Evolutionary conservation across 2,113 vertebrate species (phyloP).

Genomic region (Odontesthes bonariensis): DNA sequence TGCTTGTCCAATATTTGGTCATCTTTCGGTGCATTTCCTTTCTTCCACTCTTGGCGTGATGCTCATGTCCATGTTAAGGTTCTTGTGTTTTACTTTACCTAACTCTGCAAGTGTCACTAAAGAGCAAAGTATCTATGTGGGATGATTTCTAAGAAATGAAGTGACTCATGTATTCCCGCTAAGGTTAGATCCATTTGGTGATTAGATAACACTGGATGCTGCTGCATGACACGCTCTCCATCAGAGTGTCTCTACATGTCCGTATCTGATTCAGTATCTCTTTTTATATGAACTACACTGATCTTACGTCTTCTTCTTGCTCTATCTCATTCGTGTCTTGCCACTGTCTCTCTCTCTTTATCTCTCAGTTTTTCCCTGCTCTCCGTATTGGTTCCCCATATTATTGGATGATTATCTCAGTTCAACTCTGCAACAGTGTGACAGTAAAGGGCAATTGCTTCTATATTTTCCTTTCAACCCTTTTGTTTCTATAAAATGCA

Average conservation of each 20-base stretch:
- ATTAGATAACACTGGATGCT: conserved; percentile 55
- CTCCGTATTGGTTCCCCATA: conserved; percentile 47
- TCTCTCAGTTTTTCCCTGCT: conserved; percentile 28
- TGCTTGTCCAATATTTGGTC: conserved; percentile 11
- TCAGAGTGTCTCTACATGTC: conserved; percentile 37
- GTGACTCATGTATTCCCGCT: conserved; percentile 34
- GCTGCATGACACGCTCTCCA: conserved; percentile 44
- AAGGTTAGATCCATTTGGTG: conserved; percentile 55
- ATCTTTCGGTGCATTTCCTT: conserved; percentile 3
- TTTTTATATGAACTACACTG: conserved; percentile 29
- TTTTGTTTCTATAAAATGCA: conserved; percentile 36
- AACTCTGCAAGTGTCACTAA: conserved; percentile 39
- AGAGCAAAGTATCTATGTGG: background rate
- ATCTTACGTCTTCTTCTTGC: conserved; percentile 2
- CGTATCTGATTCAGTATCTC: conserved; percentile 38
- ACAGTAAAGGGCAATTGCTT: conserved; percentile 47
- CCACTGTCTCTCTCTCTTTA: conserved; percentile 14
- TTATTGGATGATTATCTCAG: conserved; percentile 65
- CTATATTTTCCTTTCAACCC: conserved; percentile 34
- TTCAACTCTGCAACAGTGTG: conserved; percentile 40
- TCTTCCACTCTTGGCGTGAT: background rate
- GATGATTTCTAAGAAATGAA: conserved; percentile 55
- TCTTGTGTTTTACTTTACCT: conserved; percentile 28
- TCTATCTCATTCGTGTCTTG: conserved; percentile 21
- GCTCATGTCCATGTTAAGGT: background rate